These are phyloP conservation scores for Subacronicta megacephala DNA, from an alignment of 2,888 invertebrate genomes.

Conservation along the genomic window DNA sequence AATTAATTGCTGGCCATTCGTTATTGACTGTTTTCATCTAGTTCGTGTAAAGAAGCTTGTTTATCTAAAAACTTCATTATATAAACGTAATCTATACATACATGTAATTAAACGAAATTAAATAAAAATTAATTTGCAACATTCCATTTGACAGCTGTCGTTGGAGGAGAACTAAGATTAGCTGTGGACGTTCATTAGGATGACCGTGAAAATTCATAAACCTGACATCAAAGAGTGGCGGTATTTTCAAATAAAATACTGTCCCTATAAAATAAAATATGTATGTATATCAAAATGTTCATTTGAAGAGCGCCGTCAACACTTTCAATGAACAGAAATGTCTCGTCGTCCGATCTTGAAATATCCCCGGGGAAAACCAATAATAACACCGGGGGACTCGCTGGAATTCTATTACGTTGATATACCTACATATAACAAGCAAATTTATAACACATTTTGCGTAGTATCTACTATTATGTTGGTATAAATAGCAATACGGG, in stretches of 20 bases:
- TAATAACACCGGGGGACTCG: conserved; percentile 51
- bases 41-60: neutral
- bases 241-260: neutral
- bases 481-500: conserved; percentile 44
- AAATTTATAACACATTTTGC: conserved; percentile 53
- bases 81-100: no score
- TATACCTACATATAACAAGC: conserved; percentile 33
- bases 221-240: neutral
- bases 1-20: neutral
- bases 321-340: conserved; percentile 51
- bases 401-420: conserved; percentile 54
- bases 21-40: conserved; percentile 1
- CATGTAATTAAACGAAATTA: no score
- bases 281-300: conserved; percentile 18
- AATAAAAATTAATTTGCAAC: no score
- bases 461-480: conserved; percentile 36
- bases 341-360: conserved; percentile 45
- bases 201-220: neutral
- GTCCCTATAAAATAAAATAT: neutral
- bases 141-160: no score
- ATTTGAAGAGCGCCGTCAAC: conserved; percentile 34
- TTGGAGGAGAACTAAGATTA: no score
- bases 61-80: neutral
- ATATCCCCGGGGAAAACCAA: conserved; percentile 52
- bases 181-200: neutral